Percentiles rank a stretch among this genome's conserved stretches.
phyloP scores from a whole-genome alignment of 2,113 vertebrate genomes.

The Petrocephalus zakoni region DNA sequence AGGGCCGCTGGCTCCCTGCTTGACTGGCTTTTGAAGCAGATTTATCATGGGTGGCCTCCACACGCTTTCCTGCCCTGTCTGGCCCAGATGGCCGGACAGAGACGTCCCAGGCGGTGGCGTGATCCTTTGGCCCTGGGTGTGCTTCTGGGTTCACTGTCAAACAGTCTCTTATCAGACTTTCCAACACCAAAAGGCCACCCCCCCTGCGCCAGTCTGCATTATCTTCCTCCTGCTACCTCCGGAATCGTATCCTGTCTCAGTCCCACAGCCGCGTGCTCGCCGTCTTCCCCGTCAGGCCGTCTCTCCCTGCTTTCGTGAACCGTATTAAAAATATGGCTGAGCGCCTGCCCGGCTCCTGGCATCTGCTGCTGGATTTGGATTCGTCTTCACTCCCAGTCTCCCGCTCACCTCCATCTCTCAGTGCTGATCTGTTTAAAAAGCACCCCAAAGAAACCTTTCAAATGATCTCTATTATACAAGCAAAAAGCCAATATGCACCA shows the following conservation, averaged over 20 bases:
- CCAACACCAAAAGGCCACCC: neutral
- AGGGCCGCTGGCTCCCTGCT: neutral
- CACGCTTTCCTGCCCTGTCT: neutral
- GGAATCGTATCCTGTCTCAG: neutral
- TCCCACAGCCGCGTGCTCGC: neutral
- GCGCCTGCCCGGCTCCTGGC: neutral
- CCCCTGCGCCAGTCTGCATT: neutral
- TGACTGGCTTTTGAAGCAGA: neutral
- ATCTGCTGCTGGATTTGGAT: neutral
- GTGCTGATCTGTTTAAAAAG: neutral
- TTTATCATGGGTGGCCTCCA: neutral
- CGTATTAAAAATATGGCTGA: neutral
- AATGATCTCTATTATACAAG: neutral
- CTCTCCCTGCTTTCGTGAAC: neutral
- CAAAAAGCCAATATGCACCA: neutral
- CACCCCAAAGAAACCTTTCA: neutral
- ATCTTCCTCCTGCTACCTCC: neutral
- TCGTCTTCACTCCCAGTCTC: neutral
- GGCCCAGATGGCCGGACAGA: neutral
- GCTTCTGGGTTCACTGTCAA: neutral
- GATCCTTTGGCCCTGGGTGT: neutral
- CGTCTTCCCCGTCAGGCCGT: neutral
- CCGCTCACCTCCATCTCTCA: neutral
- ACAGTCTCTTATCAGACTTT: neutral
- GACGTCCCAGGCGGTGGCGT: neutral